Evolutionary conservation across 2,888 invertebrate species (phyloP).

Genomic region (Drosophila neutralis): DNA sequence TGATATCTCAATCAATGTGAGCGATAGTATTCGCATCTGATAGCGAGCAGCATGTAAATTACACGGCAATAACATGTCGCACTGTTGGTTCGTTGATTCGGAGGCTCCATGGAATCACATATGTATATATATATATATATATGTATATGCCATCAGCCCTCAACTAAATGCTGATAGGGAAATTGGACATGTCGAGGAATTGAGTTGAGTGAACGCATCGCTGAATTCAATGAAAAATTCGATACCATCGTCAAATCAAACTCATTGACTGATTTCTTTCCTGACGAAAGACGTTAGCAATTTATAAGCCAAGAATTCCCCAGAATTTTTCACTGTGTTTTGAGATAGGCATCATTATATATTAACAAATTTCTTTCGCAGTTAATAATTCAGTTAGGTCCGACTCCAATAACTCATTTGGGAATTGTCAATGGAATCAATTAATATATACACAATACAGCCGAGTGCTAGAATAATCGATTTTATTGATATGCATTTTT

Average conservation of each 20-base stretch:
- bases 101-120: constrained; percentile 14
- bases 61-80: constrained; percentile 68
- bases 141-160: constrained; percentile 24
- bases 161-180: constrained; percentile 37
- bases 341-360: neutral
- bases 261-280: constrained; percentile 13
- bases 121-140: neutral
- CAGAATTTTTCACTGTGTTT: neutral
- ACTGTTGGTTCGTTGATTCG: constrained; percentile 21
- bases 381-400: neutral
- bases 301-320: neutral
- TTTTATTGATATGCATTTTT: constrained; percentile 34
- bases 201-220: constrained; percentile 36
- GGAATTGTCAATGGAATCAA: neutral
- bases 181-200: constrained; percentile 47
- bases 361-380: neutral
- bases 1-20: constrained; percentile 43
- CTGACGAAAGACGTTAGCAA: neutral
- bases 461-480: constrained; percentile 20
- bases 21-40: constrained; percentile 61
- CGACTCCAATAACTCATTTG: neutral
- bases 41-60: constrained; percentile 73
- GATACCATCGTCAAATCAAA: constrained; percentile 4
- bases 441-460: neutral
- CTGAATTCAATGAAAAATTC: constrained; percentile 16